These are phyloP conservation scores for Recurvirostra avosetta DNA, from an alignment of 2,113 vertebrate species.

Conservation along the genomic window DNA sequence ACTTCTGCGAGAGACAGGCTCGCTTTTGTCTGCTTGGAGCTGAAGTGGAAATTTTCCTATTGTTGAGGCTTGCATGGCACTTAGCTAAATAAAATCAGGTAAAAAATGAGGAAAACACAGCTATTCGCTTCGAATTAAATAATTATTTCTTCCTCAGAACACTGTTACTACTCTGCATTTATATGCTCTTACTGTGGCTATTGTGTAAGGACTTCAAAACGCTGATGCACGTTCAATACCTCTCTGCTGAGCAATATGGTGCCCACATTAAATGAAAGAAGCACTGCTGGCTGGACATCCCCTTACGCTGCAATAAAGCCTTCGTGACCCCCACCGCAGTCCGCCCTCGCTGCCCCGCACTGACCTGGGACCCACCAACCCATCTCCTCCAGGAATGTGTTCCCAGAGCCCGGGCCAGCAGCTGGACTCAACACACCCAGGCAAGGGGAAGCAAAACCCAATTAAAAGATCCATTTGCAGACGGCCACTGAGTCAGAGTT, in stretches of 20 bases:
- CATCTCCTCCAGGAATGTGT: fast-evolving
- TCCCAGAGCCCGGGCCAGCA: background rate
- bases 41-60: constrained; percentile 46
- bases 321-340: background rate
- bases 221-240: fast-evolving
- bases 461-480: background rate
- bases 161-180: background rate
- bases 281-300: fast-evolving
- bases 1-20: constrained; percentile 44
- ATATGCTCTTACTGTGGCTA: fast-evolving
- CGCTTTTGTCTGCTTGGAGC: constrained; percentile 40
- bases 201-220: background rate
- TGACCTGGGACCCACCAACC: background rate
- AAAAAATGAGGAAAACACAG: constrained; percentile 31
- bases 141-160: background rate
- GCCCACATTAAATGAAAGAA: fast-evolving
- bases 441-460: background rate
- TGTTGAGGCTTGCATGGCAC: constrained; percentile 57
- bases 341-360: background rate
- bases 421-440: background rate
- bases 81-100: constrained; percentile 55
- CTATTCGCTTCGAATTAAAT: background rate
- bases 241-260: fast-evolving
- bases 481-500: background rate
- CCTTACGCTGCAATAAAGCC: fast-evolving